Evolutionary conservation across 2,888 invertebrate species (phyloP).

Genomic region (Macrosiphum euphorbiae): DNA sequence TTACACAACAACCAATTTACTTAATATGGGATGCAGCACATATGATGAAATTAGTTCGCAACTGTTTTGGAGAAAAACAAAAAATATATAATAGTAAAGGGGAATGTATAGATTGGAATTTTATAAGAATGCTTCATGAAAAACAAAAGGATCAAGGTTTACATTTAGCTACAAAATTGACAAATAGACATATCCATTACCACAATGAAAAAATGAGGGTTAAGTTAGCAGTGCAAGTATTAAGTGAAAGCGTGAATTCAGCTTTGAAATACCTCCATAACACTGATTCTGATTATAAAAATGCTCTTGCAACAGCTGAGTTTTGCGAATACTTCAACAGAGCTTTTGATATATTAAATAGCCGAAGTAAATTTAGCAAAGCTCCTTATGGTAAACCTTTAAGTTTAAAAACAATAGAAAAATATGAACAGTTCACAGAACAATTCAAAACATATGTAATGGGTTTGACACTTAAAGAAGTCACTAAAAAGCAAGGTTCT

Average conservation of each 20-base stretch:
- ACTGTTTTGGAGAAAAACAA: conserved; percentile 8
- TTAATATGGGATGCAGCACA: conserved; percentile 41
- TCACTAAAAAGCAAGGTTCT: too few species aligned
- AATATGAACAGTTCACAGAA: neutral
- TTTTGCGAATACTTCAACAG: conserved; percentile 67
- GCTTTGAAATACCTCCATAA: conserved; percentile 10
- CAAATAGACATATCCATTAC: conserved; percentile 24
- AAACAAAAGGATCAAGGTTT: conserved; percentile 60
- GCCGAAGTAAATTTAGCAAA: conserved; percentile 64
- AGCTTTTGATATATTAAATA: conserved; percentile 68
- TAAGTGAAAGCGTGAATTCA: conserved; percentile 5
- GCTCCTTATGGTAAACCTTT: neutral
- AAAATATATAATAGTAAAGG: conserved; percentile 17
- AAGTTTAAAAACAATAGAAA: neutral
- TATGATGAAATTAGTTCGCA: conserved; percentile 40
- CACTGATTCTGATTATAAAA: conserved; percentile 16
- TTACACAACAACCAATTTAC: conserved; percentile 29
- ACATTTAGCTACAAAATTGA: conserved; percentile 45
- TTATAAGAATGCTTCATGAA: conserved; percentile 47
- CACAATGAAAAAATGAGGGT: conserved; percentile 35
- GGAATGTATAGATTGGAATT: conserved; percentile 51
- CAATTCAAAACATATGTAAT: neutral
- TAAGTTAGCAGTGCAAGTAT: conserved; percentile 20
- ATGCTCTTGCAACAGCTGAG: conserved; percentile 65
- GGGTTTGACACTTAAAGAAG: neutral